Base-by-base conservation (phyloP, 2,797 vertebrate species). In the Lindbergichthys nudifrons region DNA sequence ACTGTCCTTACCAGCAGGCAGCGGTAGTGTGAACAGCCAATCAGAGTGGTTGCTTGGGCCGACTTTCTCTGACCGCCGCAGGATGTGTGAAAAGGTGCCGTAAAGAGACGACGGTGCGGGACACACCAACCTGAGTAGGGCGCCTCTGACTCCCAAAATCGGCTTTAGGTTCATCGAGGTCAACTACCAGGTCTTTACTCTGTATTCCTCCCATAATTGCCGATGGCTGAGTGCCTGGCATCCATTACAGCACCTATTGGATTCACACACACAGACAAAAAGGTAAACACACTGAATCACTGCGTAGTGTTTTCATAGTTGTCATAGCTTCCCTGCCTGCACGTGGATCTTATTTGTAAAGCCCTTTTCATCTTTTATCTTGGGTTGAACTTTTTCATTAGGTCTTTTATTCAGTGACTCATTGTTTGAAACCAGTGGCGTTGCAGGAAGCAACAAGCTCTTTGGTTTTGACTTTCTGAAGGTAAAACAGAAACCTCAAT, bases 341-440 rank as follows among this genome's bases (percentile, higher is more conserved):
- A 91, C 42, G 67, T 91, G 89, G 86, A 73, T 87, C 85, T 65
- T 52, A 85, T 92, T 92, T 89, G 54, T 71, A 64, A 75, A 86
- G 66, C 16, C 19, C 73, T 59, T 84, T 87, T 82, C 64, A 80
- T 81, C 79, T 87, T 89, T 80, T 80, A 83, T 82, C 60, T 82
- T 23, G 15, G 61, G 60, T 76, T 81, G 8, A 61, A 67, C 80
- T 5, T 75, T 72, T 78, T 80, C 18, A 3, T 79, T 66, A 48
- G 43, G 30, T n/a, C 60, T 36, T 65, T 54, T 50, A 36, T 9
- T 64, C 67, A 50, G 70, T 80, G 78, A 87, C 74, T 82, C 75
- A 41, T 76, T 83, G 80, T 83, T 87, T 85, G 63, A 73, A 87
- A 85, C 42, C 79, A 67, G 79, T 76, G 72, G 74, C 45, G 19